A percentile compares a stretch with the other conserved stretches of the same genome.
phyloP scores from a whole-genome alignment of 2,113 vertebrate species.

The Brachypodius melanocephalos region DNA sequence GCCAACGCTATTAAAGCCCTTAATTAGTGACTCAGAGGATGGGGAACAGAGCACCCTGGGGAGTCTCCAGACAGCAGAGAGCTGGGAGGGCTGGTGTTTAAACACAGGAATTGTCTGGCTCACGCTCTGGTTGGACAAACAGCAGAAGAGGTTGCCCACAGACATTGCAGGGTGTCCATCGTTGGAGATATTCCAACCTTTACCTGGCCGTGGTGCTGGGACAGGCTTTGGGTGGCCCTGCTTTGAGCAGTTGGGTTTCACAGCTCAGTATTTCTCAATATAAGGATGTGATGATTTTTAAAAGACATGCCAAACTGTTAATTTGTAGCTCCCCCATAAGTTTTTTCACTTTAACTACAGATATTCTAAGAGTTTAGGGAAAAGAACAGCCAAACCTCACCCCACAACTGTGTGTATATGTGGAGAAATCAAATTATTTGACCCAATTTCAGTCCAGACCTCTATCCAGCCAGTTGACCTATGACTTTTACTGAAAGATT shows the following conservation, averaged over 20 bases:
- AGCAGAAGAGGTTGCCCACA: neutral
- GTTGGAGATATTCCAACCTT: neutral
- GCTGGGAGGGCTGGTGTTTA: neutral
- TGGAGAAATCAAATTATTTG: neutral
- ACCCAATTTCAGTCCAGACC: neutral
- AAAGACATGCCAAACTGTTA: neutral
- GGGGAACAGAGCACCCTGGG: neutral
- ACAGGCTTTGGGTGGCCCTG: rapidly evolving
- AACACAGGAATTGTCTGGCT: neutral
- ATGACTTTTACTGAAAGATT: neutral
- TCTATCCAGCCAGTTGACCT: neutral
- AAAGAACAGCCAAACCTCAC: rapidly evolving
- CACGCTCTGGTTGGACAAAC: neutral
- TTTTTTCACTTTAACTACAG: neutral
- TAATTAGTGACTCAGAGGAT: neutral
- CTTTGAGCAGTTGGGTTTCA: neutral
- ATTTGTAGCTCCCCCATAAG: neutral
- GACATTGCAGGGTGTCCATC: too few species aligned
- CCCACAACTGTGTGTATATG: neutral
- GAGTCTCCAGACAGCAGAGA: neutral
- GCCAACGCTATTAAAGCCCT: neutral
- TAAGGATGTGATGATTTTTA: neutral
- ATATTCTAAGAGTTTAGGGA: neutral
- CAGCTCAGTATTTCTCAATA: neutral
- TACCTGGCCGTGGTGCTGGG: neutral